Conservation (phyloP, 2,888 invertebrate species). For the Psylliodes chrysocephalus region DNA sequence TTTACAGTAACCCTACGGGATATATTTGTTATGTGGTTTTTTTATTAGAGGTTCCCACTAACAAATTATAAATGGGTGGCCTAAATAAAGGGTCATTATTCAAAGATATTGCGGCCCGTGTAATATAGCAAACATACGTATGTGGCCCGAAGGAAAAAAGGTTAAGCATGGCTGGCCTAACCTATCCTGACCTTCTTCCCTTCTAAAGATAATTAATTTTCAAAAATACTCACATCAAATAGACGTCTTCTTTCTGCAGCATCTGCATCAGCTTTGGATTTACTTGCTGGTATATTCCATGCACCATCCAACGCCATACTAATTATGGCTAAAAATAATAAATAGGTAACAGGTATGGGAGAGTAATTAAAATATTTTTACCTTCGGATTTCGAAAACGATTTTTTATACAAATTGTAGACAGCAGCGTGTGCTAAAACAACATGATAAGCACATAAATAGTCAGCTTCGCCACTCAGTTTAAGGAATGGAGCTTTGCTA, state of each 20-base stretch:
- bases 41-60: no score
- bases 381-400: constrained; percentile 17
- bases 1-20: no score
- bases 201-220: no score
- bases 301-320: constrained; percentile 33
- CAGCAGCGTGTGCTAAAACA: constrained; percentile 72
- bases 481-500: constrained; percentile 64
- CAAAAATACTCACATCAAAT: constrained; percentile 65
- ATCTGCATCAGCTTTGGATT: constrained; percentile 67
- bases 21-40: no score
- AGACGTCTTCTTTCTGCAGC: constrained; percentile 70
- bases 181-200: no score
- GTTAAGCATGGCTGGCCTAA: no score
- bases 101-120: no score
- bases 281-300: constrained; percentile 50
- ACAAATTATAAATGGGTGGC: no score
- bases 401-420: constrained; percentile 60
- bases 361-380: background rate
- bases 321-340: constrained; percentile 12
- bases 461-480: constrained; percentile 67
- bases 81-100: no score
- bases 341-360: background rate
- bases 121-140: no score
- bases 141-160: no score
- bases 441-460: constrained; percentile 73